Percentiles rank a stretch among this genome's conserved stretches.
Conservation (phyloP, 2,113 vertebrate genomes). For the Cromileptes altivelis region DNA sequence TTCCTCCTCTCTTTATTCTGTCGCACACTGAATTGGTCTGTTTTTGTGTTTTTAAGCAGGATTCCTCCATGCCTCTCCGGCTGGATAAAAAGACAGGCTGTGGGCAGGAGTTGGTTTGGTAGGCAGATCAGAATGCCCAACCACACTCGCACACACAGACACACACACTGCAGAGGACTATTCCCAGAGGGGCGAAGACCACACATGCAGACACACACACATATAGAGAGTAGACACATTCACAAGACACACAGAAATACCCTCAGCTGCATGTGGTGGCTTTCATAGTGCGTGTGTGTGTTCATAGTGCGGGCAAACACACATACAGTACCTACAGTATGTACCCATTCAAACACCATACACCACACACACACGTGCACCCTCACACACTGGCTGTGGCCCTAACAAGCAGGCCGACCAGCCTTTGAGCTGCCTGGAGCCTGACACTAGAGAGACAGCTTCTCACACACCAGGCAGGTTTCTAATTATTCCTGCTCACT, state of each 20-base stretch:
- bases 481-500: constrained; percentile 74
- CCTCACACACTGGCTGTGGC: constrained; percentile 18
- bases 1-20: constrained; percentile 5
- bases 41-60: constrained; percentile 43
- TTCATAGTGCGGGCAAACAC: constrained; percentile 22
- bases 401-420: constrained; percentile 63
- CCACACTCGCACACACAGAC: constrained; percentile 46
- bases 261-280: not conserved
- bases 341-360: not conserved
- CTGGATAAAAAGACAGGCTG: constrained; percentile 45
- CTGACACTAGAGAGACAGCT: constrained; percentile 41
- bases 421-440: constrained; percentile 45
- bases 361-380: not conserved
- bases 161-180: constrained; percentile 3
- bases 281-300: constrained; percentile 12
- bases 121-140: constrained; percentile 47
- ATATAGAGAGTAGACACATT: constrained; percentile 29
- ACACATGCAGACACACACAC: constrained; percentile 39
- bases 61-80: constrained; percentile 28
- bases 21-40: constrained; percentile 14
- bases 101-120: constrained; percentile 45
- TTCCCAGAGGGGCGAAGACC: too few relatives aligned
- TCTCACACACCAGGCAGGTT: constrained; percentile 51
- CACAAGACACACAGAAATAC: constrained; percentile 30
- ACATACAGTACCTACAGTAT: not conserved